Conservation (phyloP, 2,888 invertebrate genomes). For the Hirtodrosophila cameraria region DNA sequence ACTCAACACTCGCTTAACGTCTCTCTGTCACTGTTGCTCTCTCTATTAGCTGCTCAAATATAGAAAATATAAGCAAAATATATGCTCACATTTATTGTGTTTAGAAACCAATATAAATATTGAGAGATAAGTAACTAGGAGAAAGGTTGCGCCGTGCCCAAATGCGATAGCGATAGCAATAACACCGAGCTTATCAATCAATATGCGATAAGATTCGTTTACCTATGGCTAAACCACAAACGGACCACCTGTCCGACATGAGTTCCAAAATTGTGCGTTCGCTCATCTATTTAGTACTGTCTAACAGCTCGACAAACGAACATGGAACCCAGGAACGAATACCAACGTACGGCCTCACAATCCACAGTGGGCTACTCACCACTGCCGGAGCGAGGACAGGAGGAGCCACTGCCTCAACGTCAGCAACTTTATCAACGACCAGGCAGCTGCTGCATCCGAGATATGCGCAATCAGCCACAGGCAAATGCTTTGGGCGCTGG, state of each 20-base stretch:
- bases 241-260: slow-evolving; percentile 34
- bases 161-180: slow-evolving; percentile 31
- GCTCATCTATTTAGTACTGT: slow-evolving; percentile 48
- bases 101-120: slow-evolving; percentile 44
- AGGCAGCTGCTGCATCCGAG: slow-evolving; percentile 58
- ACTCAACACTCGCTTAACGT: no score
- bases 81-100: slow-evolving; percentile 15
- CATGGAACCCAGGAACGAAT: slow-evolving; percentile 45
- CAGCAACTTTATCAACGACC: slow-evolving; percentile 35
- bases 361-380: slow-evolving; percentile 51
- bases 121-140: slow-evolving; percentile 29
- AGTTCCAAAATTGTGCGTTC: slow-evolving; percentile 6
- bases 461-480: slow-evolving; percentile 64
- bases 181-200: slow-evolving; percentile 58
- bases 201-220: slow-evolving; percentile 65
- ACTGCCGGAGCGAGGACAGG: slow-evolving; percentile 12
- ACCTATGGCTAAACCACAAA: slow-evolving; percentile 47
- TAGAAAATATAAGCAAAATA: slow-evolving; percentile 1
- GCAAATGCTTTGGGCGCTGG: slow-evolving; percentile 68
- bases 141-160: slow-evolving; percentile 23
- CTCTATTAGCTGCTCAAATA: slow-evolving; percentile 1
- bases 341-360: slow-evolving; percentile 40
- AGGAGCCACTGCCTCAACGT: not conserved
- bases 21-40: no score
- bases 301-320: slow-evolving; percentile 23